Evolutionary conservation across 2,113 vertebrate genomes (phyloP).

Genomic region (Agapornis roseicollis): DNA sequence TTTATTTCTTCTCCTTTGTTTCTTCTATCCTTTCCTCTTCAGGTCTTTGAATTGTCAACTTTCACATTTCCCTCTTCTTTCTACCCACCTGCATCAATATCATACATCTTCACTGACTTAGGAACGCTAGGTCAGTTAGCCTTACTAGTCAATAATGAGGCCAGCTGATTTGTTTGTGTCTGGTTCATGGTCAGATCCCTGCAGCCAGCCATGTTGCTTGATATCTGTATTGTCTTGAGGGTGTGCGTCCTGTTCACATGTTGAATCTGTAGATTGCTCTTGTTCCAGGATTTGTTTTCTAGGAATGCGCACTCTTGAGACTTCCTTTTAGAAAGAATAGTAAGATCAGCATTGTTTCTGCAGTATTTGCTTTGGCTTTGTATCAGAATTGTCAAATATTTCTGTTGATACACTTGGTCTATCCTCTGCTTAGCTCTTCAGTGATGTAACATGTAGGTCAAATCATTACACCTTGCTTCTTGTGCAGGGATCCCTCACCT

Average conservation of each 20-base stretch:
- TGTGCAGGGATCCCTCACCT: background rate
- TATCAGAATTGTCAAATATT: background rate
- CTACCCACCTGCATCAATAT: background rate
- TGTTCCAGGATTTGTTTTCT: background rate
- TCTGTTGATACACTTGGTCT: background rate
- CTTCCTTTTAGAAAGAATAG: background rate
- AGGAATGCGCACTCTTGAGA: background rate
- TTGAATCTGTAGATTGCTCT: background rate
- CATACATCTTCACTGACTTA: background rate
- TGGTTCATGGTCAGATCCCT: background rate
- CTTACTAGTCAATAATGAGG: background rate
- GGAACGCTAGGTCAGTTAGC: background rate
- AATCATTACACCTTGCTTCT: background rate
- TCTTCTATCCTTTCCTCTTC: background rate
- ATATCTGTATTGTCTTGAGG: background rate
- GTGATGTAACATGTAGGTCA: background rate
- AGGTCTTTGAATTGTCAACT: background rate
- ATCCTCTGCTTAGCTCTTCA: background rate
- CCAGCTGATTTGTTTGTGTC: background rate
- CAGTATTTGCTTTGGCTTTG: background rate
- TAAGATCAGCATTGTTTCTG: background rate
- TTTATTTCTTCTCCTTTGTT: background rate
- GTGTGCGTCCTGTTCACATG: background rate
- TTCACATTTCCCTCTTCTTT: background rate
- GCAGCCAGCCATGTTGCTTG: background rate